Conservation (phyloP, 1,140 invertebrate genomes). For the Drosophila nigromelanica region DNA sequence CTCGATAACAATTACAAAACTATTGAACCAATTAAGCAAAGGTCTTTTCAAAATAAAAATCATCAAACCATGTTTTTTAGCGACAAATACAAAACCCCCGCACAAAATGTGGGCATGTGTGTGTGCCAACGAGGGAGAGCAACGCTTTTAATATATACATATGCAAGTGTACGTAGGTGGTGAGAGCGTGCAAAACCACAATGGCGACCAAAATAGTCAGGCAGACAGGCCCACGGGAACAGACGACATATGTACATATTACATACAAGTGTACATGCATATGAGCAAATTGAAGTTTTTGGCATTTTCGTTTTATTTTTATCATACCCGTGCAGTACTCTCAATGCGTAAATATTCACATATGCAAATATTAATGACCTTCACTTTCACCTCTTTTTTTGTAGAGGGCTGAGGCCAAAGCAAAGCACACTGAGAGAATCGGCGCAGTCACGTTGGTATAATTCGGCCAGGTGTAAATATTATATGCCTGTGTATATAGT, state of each 20-base stretch:
- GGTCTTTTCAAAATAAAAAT: constrained; percentile 54
- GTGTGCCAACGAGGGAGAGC: constrained; percentile 32
- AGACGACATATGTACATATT: constrained; percentile 9
- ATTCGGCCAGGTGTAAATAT: not conserved
- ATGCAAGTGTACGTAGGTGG: constrained; percentile 36
- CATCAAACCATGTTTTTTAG: constrained; percentile 41
- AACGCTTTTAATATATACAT: constrained; percentile 10
- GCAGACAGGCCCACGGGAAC: constrained; percentile 46
- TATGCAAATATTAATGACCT: constrained; percentile 81
- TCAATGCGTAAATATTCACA: constrained; percentile 66
- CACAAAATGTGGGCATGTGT: constrained; percentile 29
- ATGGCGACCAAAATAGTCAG: constrained; percentile 60
- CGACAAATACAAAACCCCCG: constrained; percentile 23
- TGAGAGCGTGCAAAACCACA: constrained; percentile 51
- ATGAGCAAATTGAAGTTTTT: constrained; percentile 46
- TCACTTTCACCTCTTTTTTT: constrained; percentile 72
- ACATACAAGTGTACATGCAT: constrained; percentile 7
- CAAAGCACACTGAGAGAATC: constrained; percentile 26
- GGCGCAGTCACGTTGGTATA: not conserved
- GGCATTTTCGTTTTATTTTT: constrained; percentile 46
- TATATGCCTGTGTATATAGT: not conserved
- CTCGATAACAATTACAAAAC: constrained; percentile 70
- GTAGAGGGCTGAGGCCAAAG: constrained; percentile 26
- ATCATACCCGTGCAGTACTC: constrained; percentile 26
- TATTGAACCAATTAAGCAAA: constrained; percentile 77